Conservation (phyloP, 1,140 invertebrate genomes). For the Tetraneura akinire region DNA sequence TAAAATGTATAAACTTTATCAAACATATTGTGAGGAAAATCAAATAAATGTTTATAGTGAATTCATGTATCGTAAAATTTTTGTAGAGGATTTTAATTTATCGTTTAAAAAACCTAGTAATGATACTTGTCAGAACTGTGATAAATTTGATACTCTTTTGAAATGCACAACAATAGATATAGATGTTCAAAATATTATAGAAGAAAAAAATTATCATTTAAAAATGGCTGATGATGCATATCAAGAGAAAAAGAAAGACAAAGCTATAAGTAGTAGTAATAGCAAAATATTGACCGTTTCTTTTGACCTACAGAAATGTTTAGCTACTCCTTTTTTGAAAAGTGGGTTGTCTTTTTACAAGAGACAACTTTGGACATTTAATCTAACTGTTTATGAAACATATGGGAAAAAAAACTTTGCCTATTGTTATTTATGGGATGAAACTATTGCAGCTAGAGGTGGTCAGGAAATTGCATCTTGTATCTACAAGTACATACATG, state of each 20-base stretch:
- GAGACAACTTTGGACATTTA: conserved; percentile 60
- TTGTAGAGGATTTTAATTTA: neutral
- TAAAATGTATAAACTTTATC: neutral
- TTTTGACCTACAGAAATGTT: conserved; percentile 58
- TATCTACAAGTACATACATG: neutral
- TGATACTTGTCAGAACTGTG: conserved; percentile 21
- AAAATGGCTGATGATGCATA: conserved; percentile 27
- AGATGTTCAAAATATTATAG: neutral
- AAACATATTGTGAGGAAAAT: neutral
- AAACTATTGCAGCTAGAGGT: neutral
- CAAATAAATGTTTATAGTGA: neutral
- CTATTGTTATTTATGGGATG: conserved; percentile 8
- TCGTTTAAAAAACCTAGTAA: neutral
- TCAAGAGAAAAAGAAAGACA: conserved; percentile 42
- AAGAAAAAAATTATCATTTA: conserved; percentile 21
- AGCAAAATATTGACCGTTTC: conserved; percentile 50
- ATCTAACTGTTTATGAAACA: conserved; percentile 58
- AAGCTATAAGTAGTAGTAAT: conserved; percentile 45
- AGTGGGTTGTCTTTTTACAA: conserved; percentile 56
- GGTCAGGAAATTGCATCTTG: conserved; percentile 17
- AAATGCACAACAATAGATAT: neutral
- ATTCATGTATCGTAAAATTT: conserved; percentile 2
- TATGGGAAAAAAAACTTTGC: neutral
- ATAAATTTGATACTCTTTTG: conserved; percentile 32
- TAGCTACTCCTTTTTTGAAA: conserved; percentile 56